phyloP scores from a whole-genome alignment of 2,797 vertebrate genomes.

The Pseudotriccus pelzelni region DNA sequence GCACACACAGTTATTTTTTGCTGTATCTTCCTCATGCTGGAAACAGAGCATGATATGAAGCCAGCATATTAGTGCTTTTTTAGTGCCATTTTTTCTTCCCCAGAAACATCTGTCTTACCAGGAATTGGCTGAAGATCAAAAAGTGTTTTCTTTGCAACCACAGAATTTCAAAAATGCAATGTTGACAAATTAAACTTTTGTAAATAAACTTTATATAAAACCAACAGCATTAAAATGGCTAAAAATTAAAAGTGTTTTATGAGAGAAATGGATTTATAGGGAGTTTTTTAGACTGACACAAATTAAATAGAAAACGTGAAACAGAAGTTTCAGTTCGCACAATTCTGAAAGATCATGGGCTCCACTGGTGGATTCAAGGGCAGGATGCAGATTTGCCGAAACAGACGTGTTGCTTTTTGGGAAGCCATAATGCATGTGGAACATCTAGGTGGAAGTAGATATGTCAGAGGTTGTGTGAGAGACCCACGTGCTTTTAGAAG shows the following conservation, averaged over 20 bases:
- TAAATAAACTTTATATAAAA: not conserved
- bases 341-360: not conserved
- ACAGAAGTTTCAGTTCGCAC: not conserved
- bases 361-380: not conserved
- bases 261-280: not conserved
- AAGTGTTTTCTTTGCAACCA: not conserved
- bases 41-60: not conserved
- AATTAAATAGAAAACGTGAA: not conserved
- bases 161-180: not conserved
- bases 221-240: not conserved
- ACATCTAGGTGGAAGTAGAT: not conserved
- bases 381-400: not conserved
- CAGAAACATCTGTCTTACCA: conserved; percentile 7
- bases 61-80: not conserved
- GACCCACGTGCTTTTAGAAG: not conserved
- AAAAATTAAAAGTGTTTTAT: not conserved
- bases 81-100: accelerated
- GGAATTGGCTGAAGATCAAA: conserved; percentile 5
- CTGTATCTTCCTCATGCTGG: not conserved
- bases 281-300: not conserved
- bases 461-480: accelerated
- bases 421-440: not conserved
- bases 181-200: not conserved
- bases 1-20: not conserved
- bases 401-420: not conserved